Conservation (phyloP, 2,797 vertebrate species). For the Clarias platycephalus region DNA sequence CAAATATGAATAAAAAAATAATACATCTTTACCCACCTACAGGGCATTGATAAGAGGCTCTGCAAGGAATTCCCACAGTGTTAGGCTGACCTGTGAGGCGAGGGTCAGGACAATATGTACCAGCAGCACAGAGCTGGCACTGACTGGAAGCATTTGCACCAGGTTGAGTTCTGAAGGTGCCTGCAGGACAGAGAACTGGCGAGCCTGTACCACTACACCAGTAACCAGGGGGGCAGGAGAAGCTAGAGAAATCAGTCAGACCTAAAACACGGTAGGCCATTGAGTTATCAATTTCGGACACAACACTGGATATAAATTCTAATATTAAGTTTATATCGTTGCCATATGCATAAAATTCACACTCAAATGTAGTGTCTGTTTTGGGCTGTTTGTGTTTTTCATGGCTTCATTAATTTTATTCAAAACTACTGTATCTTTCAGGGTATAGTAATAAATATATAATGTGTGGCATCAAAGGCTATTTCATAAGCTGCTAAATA, state of each 20-base stretch:
- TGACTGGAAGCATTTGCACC: conserved; percentile 77
- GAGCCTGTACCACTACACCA: conserved; percentile 86
- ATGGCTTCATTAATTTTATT: neutral
- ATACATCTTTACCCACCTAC: conserved; percentile 66
- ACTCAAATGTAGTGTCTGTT: neutral
- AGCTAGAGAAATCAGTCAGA: conserved; percentile 71
- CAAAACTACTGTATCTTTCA: no score
- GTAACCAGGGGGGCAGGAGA: conserved; percentile 82
- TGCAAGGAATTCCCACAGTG: conserved; percentile 78
- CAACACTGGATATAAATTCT: neutral
- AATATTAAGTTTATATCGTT: neutral
- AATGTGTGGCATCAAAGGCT: neutral
- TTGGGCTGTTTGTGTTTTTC: neutral
- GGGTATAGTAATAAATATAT: neutral
- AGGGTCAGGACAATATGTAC: conserved; percentile 83
- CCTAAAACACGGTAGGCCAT: conserved; percentile 56
- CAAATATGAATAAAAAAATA: neutral
- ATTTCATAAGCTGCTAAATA: neutral
- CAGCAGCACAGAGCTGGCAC: conserved; percentile 80
- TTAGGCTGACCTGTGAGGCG: conserved; percentile 73
- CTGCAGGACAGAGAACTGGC: conserved; percentile 81
- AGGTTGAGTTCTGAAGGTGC: conserved; percentile 78
- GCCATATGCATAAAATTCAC: neutral
- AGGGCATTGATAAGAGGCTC: conserved; percentile 83
- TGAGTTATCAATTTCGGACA: neutral